Conservation (phyloP, 2,888 invertebrate genomes). For the Eristalis tenax region DNA sequence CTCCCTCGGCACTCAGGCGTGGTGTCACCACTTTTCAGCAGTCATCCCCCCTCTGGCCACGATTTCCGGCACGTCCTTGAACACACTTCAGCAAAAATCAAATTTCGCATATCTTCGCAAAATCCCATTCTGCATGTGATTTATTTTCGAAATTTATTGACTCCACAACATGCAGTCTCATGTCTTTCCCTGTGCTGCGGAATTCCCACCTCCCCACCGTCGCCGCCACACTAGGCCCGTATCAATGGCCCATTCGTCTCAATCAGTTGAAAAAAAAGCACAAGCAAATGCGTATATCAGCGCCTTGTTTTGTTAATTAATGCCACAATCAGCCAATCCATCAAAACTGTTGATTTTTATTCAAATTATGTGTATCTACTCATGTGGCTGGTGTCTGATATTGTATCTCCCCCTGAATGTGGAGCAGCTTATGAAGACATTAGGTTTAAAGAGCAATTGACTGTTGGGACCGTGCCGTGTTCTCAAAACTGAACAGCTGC, state of each 20-base stretch:
- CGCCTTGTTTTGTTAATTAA: not conserved
- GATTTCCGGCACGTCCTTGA: not conserved
- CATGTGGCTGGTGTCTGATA: not conserved
- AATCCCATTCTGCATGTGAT: not conserved
- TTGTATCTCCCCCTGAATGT: not conserved
- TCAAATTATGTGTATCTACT: not conserved
- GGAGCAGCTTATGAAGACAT: not conserved
- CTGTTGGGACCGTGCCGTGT: no score
- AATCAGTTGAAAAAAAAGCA: not conserved
- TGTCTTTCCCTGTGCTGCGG: not conserved
- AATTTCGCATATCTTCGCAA: not conserved
- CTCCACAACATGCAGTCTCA: not conserved
- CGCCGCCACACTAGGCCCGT: not conserved
- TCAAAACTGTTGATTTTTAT: not conserved
- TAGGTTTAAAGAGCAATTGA: not conserved
- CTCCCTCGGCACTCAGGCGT: not conserved
- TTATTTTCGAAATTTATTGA: not conserved
- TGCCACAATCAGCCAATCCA: not conserved
- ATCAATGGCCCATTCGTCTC: not conserved
- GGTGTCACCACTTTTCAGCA: not conserved
- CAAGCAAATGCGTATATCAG: not conserved
- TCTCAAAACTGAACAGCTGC: not conserved
- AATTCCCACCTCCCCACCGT: no score
- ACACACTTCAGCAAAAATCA: not conserved
- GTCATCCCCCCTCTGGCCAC: not conserved